Evolutionary conservation across 2,888 invertebrate genomes (phyloP), one percentile per base, ranked within the genome.

Genomic region (Agonopterix arenella): DNA sequence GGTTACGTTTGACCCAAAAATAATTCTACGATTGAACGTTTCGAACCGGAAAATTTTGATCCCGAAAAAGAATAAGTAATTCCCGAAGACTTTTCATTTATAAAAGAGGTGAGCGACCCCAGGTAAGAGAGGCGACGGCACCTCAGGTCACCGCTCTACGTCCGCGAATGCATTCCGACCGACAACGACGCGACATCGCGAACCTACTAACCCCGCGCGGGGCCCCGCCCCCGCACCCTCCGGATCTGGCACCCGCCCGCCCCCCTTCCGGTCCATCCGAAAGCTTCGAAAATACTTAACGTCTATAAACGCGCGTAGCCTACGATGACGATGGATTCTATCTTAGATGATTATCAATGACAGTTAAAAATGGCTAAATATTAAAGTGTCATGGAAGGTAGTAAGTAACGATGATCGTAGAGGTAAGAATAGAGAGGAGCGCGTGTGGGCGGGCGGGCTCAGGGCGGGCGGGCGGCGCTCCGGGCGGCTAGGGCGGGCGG

Each of bases 401-500:
- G 70, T 73, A 64, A 73, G 69, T 65, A 70, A 71, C 66, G 73
- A 70, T 28, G 36, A 11, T 70, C 67, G 71, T 70, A 64, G 66
- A 62, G 66, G 67, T 70, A 68, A 64, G 73, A 68, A 70, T 55
- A 54, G 66, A 63, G 69, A 71, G 73, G 60, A 70, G 69, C 73
- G 76, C 74, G 81, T 82, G 82, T 79, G 83, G 80, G 80, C 71
- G 74, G 70, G 64, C 71, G 72, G 42, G 28, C 28, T 28, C 28
- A 28, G 42, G 10, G 49, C 28, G 78, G 77, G 75, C 76, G 85
- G 85, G 89, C 82, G 4, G 47, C 47, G 38, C 37, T 50, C 47
- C 80, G 78, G 73, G 79, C 88, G 86, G 89, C 84, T 80, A 86
- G 89, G 90, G 88, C 90, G 90, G 88, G 89, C 89, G 90, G 86